Percentiles rank a stretch among this genome's conserved stretches.
phyloP scores from a whole-genome alignment of 2,888 invertebrate species.

The Morpho helenor region DNA sequence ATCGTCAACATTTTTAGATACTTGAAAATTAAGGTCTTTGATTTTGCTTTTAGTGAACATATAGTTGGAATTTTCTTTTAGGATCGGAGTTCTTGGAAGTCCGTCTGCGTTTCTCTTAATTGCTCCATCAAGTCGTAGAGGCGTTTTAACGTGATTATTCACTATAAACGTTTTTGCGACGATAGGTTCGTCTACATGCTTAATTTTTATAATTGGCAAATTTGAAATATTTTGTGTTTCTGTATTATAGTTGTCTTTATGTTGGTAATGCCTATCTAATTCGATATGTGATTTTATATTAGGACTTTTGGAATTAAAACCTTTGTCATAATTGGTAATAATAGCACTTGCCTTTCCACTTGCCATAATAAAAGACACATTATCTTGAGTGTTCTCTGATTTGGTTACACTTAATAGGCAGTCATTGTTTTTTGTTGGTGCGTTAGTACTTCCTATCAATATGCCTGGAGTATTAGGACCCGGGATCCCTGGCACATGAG shows the following conservation, averaged over 20 bases:
- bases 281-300: conserved; percentile 37
- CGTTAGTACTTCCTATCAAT: conserved; percentile 46
- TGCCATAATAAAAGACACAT: conserved; percentile 36
- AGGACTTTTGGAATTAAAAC: conserved; percentile 46
- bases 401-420: conserved; percentile 36
- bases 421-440: conserved; percentile 45
- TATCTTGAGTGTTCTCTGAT: conserved; percentile 42
- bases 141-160: conserved; percentile 42
- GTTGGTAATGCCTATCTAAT: conserved; percentile 43
- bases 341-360: conserved; percentile 36
- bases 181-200: conserved; percentile 58
- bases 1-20: conserved; percentile 41
- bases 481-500: conserved; percentile 92
- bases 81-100: conserved; percentile 47
- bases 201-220: conserved; percentile 63
- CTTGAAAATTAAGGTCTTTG: conserved; percentile 40
- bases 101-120: conserved; percentile 59
- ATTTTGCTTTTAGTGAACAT: conserved; percentile 44
- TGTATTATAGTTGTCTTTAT: conserved; percentile 39
- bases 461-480: conserved; percentile 84
- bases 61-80: conserved; percentile 56
- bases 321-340: conserved; percentile 47
- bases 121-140: conserved; percentile 46
- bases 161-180: conserved; percentile 39
- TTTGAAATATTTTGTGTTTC: conserved; percentile 44